Percentiles rank a stretch among this genome's conserved stretches.
Conservation (phyloP, 2,797 vertebrate genomes). For the Pteronotus mesoamericanus region DNA sequence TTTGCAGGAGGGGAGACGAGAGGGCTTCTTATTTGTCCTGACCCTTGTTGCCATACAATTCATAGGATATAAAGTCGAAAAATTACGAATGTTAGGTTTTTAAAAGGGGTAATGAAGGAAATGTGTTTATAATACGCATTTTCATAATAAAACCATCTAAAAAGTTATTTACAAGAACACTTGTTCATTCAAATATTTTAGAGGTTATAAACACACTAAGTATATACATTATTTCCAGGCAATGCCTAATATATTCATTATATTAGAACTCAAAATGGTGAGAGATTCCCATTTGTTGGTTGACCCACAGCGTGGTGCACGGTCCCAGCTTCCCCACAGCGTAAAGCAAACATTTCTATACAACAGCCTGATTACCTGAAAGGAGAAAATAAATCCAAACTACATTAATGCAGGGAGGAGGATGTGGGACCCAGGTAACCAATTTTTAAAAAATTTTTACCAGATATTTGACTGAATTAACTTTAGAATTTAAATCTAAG, state of each 20-base stretch:
- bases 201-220: background rate
- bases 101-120: background rate
- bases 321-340: background rate
- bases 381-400: background rate
- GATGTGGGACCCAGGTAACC: background rate
- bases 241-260: background rate
- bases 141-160: background rate
- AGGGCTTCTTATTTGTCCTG: background rate
- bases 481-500: background rate
- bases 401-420: background rate
- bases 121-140: background rate
- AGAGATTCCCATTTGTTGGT: background rate
- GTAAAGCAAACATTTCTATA: background rate
- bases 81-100: background rate
- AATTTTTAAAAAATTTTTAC: background rate
- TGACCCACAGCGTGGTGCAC: too few species aligned
- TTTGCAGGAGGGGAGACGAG: background rate
- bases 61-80: background rate
- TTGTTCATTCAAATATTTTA: background rate
- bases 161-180: background rate
- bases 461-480: background rate
- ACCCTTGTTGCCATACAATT: background rate
- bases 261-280: background rate
- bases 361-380: background rate
- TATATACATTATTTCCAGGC: background rate